A percentile compares a stretch with the other conserved stretches of the same genome.
phyloP scores from a whole-genome alignment of 2,113 vertebrate species.

The Danionella cerebrum region DNA sequence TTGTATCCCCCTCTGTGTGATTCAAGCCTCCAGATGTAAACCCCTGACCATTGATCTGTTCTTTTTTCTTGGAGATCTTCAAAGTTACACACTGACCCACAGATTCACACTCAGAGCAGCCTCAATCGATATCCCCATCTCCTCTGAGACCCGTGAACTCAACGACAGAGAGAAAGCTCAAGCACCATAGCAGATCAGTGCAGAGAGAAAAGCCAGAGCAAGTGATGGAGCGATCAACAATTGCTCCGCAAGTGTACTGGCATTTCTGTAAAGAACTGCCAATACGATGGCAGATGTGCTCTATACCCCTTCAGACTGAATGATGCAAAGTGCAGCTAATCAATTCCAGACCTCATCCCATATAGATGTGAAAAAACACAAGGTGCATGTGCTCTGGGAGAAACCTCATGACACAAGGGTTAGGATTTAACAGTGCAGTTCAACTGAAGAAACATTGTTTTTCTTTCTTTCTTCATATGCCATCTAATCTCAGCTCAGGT shows the following conservation, averaged over 20 bases:
- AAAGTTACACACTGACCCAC: constrained; percentile 20
- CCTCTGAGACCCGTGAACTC: background rate
- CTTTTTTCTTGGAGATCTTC: background rate
- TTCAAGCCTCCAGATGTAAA: no score
- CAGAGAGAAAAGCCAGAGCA: no score
- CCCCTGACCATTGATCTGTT: background rate
- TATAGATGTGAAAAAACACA: background rate
- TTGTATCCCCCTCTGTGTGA: no score
- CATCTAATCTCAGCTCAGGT: no score
- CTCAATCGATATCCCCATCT: constrained; percentile 10
- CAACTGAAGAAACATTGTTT: no score
- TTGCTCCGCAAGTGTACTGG: background rate
- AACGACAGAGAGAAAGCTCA: background rate
- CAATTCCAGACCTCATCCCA: background rate
- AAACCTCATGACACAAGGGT: no score
- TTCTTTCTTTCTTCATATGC: no score
- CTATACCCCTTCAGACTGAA: constrained; percentile 21
- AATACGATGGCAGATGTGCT: constrained; percentile 16
- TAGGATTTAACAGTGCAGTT: no score
- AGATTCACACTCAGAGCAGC: no score
- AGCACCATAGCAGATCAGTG: background rate
- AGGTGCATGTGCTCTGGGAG: background rate
- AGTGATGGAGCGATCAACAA: background rate
- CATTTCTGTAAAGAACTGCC: no score
- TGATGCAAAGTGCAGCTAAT: constrained; percentile 26